Evolutionary conservation across 2,113 vertebrate genomes (phyloP).

Genomic region (Charadrius vociferus): DNA sequence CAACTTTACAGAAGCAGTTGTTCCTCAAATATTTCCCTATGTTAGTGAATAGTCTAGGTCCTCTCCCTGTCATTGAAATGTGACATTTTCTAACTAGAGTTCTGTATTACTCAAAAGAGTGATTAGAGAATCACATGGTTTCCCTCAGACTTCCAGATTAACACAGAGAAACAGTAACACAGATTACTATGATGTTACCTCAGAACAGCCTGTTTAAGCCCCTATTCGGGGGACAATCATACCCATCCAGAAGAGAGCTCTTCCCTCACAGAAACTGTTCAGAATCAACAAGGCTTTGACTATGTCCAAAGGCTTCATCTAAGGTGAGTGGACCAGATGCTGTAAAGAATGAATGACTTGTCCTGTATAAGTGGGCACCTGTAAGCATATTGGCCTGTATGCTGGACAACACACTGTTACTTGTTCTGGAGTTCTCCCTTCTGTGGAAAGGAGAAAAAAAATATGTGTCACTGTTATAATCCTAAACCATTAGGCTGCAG

Average conservation of each 20-base stretch:
- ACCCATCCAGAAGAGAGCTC: not conserved
- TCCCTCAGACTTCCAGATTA: not conserved
- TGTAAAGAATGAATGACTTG: not conserved
- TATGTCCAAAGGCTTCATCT: not conserved
- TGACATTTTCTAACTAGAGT: not conserved
- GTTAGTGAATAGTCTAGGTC: not conserved
- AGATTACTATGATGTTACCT: not conserved
- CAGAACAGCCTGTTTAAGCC: not conserved
- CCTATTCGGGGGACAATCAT: not conserved
- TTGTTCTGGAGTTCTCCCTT: not conserved
- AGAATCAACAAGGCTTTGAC: not conserved
- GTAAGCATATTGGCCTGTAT: not conserved
- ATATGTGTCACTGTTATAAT: not conserved
- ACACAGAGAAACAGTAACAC: not conserved
- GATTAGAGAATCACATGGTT: not conserved
- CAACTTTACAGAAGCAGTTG: not conserved
- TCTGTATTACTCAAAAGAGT: not conserved
- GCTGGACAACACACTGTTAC: not conserved
- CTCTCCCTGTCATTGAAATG: not conserved
- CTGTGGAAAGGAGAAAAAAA: not conserved
- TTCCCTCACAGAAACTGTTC: not conserved
- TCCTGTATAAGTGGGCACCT: not conserved
- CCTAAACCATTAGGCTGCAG: not conserved
- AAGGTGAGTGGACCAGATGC: not conserved
- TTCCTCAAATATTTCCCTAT: not conserved